These are phyloP conservation scores for Polietes domitor DNA, from an alignment of 2,888 invertebrate genomes.

Conservation along the genomic window DNA sequence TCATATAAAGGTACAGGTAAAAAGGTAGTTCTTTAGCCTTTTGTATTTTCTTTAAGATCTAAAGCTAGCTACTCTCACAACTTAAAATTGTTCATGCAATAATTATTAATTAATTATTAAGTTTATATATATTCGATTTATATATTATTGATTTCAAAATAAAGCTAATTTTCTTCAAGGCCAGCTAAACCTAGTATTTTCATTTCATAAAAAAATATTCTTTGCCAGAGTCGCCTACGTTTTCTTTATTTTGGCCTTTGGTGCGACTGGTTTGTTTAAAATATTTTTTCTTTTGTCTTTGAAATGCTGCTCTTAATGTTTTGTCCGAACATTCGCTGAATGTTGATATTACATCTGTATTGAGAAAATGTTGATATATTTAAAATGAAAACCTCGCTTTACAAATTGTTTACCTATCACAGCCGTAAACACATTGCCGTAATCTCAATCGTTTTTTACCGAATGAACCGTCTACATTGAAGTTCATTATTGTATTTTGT, in stretches of 20 bases:
- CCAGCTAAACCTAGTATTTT: background rate
- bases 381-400: background rate
- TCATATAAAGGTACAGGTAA: too few species aligned
- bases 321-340: slow-evolving; percentile 30
- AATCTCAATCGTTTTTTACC: slow-evolving; percentile 42
- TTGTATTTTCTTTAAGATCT: too few species aligned
- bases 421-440: background rate
- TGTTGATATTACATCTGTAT: slow-evolving; percentile 40
- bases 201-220: background rate
- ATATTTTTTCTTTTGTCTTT: slow-evolving; percentile 6
- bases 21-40: too few species aligned
- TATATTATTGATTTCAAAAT: too few species aligned
- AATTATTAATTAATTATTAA: too few species aligned
- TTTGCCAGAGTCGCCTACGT: background rate
- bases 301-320: background rate
- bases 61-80: too few species aligned
- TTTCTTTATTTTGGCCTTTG: slow-evolving; percentile 27
- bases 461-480: slow-evolving; percentile 43
- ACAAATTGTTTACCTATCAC: background rate
- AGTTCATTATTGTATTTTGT: slow-evolving; percentile 28
- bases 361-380: background rate
- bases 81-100: too few species aligned
- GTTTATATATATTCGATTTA: too few species aligned
- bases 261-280: slow-evolving; percentile 41
- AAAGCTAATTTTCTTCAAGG: slow-evolving; percentile 5